Conservation (phyloP, 2,888 invertebrate genomes). For the Tetranychus truncatus region DNA sequence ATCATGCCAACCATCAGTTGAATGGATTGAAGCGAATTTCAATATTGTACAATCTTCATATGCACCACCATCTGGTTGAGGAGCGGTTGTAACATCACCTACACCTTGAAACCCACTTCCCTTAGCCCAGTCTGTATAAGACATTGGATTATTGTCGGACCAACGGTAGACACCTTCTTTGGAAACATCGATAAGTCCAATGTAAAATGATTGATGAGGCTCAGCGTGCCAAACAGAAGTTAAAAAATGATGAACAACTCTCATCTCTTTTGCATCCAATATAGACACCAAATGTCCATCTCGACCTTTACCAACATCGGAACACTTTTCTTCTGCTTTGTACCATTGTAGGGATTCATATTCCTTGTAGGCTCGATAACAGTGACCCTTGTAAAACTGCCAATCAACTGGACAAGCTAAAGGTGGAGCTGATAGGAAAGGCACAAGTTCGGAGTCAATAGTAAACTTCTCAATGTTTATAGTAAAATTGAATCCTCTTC, state of each 20-base stretch:
- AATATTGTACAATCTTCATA: slow-evolving; percentile 31
- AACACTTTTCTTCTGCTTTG: slow-evolving; percentile 28
- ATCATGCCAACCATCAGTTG: slow-evolving; percentile 31
- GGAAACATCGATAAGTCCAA: slow-evolving; percentile 28
- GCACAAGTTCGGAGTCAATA: slow-evolving; percentile 22
- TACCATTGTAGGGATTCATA: slow-evolving; percentile 29
- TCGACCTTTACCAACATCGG: slow-evolving; percentile 21
- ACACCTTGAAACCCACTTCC: slow-evolving; percentile 8
- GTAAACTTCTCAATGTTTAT: slow-evolving; percentile 27
- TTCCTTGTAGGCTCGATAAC: slow-evolving; percentile 27
- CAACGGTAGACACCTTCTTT: slow-evolving; percentile 29
- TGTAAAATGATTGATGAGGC: slow-evolving; percentile 20
- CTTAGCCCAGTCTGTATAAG: slow-evolving; percentile 29
- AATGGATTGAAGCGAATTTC: slow-evolving; percentile 28
- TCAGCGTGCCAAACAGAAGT: slow-evolving; percentile 24
- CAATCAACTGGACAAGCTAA: slow-evolving; percentile 26
- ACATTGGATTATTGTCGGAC: slow-evolving; percentile 30
- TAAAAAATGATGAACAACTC: slow-evolving; percentile 30
- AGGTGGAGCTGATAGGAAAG: slow-evolving; percentile 8
- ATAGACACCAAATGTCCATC: slow-evolving; percentile 31
- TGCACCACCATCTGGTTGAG: slow-evolving; percentile 30
- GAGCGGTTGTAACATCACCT: slow-evolving; percentile 18
- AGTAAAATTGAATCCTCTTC: slow-evolving; percentile 28
- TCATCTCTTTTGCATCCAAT: slow-evolving; percentile 29
- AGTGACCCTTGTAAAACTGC: slow-evolving; percentile 28